These are phyloP conservation scores for Drosophila tropicalis DNA, from an alignment of 1,140 invertebrate genomes.

Conservation along the genomic window DNA sequence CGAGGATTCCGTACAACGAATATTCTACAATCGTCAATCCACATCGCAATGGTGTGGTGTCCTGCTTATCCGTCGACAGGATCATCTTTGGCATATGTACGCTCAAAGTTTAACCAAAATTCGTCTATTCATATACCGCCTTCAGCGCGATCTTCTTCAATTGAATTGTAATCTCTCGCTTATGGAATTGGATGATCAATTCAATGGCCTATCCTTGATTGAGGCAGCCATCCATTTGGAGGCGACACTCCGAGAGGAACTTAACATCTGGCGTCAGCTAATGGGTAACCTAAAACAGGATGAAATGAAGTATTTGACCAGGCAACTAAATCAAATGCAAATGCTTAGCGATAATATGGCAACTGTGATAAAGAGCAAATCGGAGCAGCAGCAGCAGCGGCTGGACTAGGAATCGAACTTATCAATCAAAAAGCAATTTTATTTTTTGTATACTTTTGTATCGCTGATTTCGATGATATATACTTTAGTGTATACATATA, in stretches of 20 bases:
- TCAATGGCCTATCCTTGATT: neutral
- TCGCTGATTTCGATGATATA: neutral
- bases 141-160: conserved; percentile 52
- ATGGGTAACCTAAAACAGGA: neutral
- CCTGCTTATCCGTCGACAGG: conserved; percentile 51
- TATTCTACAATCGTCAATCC: conserved; percentile 53
- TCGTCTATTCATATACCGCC: conserved; percentile 40
- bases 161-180: conserved; percentile 48
- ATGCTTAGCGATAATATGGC: conserved; percentile 51
- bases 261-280: conserved; percentile 33
- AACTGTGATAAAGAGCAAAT: conserved; percentile 38
- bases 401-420: neutral
- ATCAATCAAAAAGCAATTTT: neutral
- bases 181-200: conserved; percentile 29
- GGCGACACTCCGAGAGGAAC: conserved; percentile 44
- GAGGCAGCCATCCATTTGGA: conserved; percentile 40
- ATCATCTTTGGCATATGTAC: conserved; percentile 58
- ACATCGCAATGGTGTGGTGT: conserved; percentile 50
- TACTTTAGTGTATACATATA: neutral
- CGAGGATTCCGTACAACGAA: conserved; percentile 29
- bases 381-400: conserved; percentile 6
- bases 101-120: conserved; percentile 43
- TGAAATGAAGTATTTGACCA: neutral
- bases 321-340: conserved; percentile 42
- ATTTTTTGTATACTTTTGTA: neutral